Evolutionary conservation across 2,797 vertebrate species (phyloP).

Genomic region (Crocidura indochinensis): DNA sequence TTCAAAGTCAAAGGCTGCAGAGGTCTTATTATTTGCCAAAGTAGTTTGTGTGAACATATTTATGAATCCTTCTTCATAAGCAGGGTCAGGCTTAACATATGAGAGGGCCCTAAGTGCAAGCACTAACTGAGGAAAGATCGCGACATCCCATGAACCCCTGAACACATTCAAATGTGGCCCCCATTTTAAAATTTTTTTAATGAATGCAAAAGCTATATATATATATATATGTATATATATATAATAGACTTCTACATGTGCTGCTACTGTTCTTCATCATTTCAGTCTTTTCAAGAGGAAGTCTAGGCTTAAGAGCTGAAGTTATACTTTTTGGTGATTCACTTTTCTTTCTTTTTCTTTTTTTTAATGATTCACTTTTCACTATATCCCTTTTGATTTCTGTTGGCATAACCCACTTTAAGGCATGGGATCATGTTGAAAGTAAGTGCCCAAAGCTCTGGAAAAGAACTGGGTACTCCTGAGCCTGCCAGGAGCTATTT

Average conservation of each 20-base stretch:
- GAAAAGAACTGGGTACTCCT: too few species aligned
- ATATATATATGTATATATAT: slow-evolving; percentile 33
- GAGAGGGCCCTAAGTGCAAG: too few species aligned
- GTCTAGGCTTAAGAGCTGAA: slow-evolving; percentile 22
- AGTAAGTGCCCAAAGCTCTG: slow-evolving; percentile 18
- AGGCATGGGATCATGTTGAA: slow-evolving; percentile 32
- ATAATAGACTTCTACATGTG: slow-evolving; percentile 5
- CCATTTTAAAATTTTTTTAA: too few species aligned
- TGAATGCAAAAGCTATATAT: background rate
- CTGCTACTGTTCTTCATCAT: background rate
- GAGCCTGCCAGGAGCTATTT: too few species aligned
- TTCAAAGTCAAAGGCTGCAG: background rate
- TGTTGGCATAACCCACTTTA: slow-evolving; percentile 29
- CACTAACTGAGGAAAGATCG: too few species aligned
- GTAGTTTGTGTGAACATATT: slow-evolving; percentile 37
- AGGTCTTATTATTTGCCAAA: slow-evolving; percentile 25
- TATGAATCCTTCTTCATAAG: slow-evolving; percentile 14
- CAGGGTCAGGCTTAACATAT: too few species aligned
- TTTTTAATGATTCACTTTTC: slow-evolving; percentile 57
- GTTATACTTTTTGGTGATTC: slow-evolving; percentile 54
- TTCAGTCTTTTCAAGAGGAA: slow-evolving; percentile 27
- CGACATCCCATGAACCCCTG: too few species aligned
- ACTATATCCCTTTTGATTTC: slow-evolving; percentile 32
- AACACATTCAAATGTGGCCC: too few species aligned
- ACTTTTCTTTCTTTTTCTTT: background rate